These are phyloP conservation scores for Dromococcyx pavoninus DNA, from an alignment of 2,797 vertebrate genomes.

Conservation along the genomic window DNA sequence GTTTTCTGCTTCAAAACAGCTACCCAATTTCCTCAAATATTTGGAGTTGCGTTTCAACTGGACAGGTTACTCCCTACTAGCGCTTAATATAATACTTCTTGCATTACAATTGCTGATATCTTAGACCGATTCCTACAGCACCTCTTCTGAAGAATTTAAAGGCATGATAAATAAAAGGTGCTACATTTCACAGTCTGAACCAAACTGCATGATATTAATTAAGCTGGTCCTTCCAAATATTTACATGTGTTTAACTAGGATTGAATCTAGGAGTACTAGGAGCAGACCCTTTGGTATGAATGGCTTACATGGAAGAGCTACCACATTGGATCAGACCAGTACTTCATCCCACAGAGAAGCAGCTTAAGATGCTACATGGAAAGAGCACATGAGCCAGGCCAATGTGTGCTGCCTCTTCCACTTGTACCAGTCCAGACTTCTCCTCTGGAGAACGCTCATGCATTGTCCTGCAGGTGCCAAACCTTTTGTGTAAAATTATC, in stretches of 20 bases:
- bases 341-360: not conserved
- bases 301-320: not conserved
- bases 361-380: not conserved
- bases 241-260: not conserved
- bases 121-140: not conserved
- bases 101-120: not conserved
- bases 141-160: not conserved
- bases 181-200: not conserved
- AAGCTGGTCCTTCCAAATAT: not conserved
- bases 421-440: not conserved
- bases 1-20: not conserved
- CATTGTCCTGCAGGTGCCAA: fast-evolving
- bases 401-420: not conserved
- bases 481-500: fast-evolving
- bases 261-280: not conserved
- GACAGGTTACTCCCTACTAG: fast-evolving
- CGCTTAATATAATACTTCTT: not conserved
- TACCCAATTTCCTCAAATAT: not conserved
- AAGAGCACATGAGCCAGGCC: not conserved
- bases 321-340: fast-evolving
- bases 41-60: not conserved
- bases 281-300: not conserved
- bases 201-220: not conserved
- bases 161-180: not conserved
- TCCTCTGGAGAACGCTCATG: not conserved